These are phyloP conservation scores for Calidris pugnax DNA, from an alignment of 2,113 vertebrate genomes.

Conservation along the genomic window DNA sequence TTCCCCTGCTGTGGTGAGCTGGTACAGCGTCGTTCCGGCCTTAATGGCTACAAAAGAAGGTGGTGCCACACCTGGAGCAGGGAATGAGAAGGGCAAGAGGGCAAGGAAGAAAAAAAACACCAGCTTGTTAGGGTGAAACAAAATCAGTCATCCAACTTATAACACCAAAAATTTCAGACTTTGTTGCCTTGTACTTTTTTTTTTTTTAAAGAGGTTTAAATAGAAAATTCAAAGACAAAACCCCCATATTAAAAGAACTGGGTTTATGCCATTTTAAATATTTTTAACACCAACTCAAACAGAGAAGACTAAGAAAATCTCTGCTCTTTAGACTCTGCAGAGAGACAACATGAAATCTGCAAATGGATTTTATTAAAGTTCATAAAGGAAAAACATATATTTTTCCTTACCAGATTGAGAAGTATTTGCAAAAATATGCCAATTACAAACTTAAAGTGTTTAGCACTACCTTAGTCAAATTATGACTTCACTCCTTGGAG, in stretches of 20 bases:
- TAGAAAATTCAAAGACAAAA: neutral
- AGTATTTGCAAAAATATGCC: neutral
- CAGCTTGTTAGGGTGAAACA: neutral
- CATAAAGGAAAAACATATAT: neutral
- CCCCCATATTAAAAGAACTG: neutral
- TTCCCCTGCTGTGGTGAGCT: constrained; percentile 96
- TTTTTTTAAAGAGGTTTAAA: neutral
- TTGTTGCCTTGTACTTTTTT: neutral
- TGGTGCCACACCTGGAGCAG: constrained; percentile 86
- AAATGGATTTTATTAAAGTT: neutral
- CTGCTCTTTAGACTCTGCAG: neutral
- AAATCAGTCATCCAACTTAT: neutral
- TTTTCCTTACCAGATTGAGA: neutral
- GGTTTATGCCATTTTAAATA: neutral
- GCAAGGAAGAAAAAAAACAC: neutral
- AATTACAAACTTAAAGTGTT: neutral
- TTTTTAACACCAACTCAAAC: neutral
- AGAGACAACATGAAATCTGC: neutral
- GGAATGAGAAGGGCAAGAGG: neutral
- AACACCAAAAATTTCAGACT: neutral
- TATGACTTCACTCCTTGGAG: neutral
- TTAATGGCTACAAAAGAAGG: constrained; percentile 98
- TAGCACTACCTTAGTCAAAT: neutral
- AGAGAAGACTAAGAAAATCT: neutral
- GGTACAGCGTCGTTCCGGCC: constrained; percentile 95